A percentile compares a stretch with the other conserved stretches of the same genome.
Evolutionary conservation across 2,797 vertebrate genomes (phyloP).

Genomic region (Hoplostethus atlanticus): DNA sequence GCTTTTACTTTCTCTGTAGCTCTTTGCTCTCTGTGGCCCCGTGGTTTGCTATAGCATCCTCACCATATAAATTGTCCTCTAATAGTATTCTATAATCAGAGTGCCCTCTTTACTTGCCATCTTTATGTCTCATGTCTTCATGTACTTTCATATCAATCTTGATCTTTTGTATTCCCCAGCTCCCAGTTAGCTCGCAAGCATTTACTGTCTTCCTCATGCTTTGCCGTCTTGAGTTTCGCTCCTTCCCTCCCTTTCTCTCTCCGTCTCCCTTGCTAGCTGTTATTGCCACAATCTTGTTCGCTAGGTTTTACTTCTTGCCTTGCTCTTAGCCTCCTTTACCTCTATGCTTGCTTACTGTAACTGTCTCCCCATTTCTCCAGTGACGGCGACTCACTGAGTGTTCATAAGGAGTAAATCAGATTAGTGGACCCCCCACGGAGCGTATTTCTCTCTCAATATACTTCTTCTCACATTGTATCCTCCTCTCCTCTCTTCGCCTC

Average conservation of each 20-base stretch:
- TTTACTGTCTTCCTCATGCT: slow-evolving; percentile 36
- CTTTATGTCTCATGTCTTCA: slow-evolving; percentile 5
- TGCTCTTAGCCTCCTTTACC: slow-evolving; percentile 35
- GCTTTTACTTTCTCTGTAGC: slow-evolving; percentile 23
- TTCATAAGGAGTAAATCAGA: slow-evolving; percentile 63
- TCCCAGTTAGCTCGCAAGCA: slow-evolving; percentile 19
- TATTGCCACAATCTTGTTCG: slow-evolving; percentile 35
- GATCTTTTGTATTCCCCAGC: slow-evolving; percentile 15
- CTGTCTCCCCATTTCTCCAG: slow-evolving; percentile 45
- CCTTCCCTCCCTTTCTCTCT: not conserved
- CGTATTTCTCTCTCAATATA: slow-evolving; percentile 22
- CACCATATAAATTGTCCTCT: slow-evolving; percentile 25
- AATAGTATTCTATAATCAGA: slow-evolving; percentile 7
- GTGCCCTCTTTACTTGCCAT: slow-evolving; percentile 28
- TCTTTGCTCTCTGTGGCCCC: slow-evolving; percentile 15
- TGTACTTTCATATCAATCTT: slow-evolving; percentile 31
- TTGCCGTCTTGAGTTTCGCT: slow-evolving; percentile 35
- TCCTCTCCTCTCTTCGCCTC: slow-evolving; percentile 37
- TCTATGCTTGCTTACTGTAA: slow-evolving; percentile 30
- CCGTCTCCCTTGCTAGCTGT: slow-evolving; percentile 34
- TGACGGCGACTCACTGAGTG: slow-evolving; percentile 49
- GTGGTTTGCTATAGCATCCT: not conserved
- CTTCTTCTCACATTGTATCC: slow-evolving; percentile 57
- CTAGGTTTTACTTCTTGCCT: slow-evolving; percentile 44
- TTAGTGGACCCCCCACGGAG: slow-evolving; percentile 52